Evolutionary conservation across 1,140 invertebrate genomes (phyloP), one percentile per base, ranked within the genome.

Genomic region (Drosophila sucinea): DNA sequence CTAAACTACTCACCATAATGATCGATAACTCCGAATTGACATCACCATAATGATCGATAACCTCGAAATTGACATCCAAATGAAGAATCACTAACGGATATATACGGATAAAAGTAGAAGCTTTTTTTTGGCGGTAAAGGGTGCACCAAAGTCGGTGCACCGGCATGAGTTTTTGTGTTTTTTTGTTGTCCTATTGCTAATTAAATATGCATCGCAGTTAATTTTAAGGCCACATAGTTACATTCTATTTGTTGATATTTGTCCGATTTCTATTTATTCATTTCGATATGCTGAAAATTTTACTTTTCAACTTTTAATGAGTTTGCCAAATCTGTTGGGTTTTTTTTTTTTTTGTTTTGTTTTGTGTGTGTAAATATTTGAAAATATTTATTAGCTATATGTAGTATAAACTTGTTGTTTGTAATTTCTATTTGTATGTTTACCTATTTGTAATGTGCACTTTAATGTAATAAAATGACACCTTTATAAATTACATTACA

Each of bases 311-410:
- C 51, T 75, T 70, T 83, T 82, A 64, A 69, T 73, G 63, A 82
- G 71, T 74, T 83, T 67, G 58, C 44, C 44, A 51, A 51, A 17
- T 27, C 44, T 51, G 35, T 30, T 40, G 51, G 35, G 44, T 32
- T 51, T 35, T 57, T 47, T 35, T 66, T 60, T 67, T 35, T 63
- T 56, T 76, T 47, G 51, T 44, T 60, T 63, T 60, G 40, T 29
- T 76, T 74, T 51, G 25, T 23, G 7, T 27, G 38, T 85, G 79
- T 82, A 87, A 70, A 85, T 85, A 85, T 76, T 71, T 74, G 57
- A 67, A 74, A 79, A 77, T 77, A 71, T 77, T 65, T 66, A 77
- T 77, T 47, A 67, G 60, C 40, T 70, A 69, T 60, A 77, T 41
- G 76, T 70, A 57, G 71, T 38, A 33, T 58, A 58, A 58, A 58